Evolutionary conservation across 30 jellyfish, hydroid and myxozoan species (phyloP).

Genomic region (Nemopilema nomurai): DNA sequence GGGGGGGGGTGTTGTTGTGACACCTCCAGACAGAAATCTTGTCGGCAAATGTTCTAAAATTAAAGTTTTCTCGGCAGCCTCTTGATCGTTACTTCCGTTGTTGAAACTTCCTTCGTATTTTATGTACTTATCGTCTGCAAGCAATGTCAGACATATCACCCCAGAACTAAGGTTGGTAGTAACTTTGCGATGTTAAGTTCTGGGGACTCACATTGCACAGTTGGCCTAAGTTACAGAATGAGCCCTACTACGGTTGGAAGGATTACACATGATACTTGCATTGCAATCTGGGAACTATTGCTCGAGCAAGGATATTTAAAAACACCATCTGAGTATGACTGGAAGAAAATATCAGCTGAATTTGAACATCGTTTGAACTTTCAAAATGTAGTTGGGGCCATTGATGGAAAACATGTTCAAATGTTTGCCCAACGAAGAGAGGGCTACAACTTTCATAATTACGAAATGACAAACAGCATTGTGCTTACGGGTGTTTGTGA

Average conservation of each 20-base stretch:
- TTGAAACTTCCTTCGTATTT: too few relatives aligned
- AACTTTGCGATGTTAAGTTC: not conserved
- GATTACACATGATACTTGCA: conserved; percentile 17
- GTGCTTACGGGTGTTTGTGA: conserved; percentile 59
- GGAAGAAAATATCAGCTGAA: conserved; percentile 20
- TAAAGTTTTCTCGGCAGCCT: too few relatives aligned
- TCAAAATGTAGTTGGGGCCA: conserved; percentile 40
- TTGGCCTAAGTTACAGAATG: conserved; percentile 53
- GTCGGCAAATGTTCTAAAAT: too few relatives aligned
- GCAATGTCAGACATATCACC: not conserved
- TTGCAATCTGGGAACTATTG: conserved; percentile 33
- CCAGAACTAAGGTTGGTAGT: not conserved
- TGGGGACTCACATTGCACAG: conserved; percentile 66
- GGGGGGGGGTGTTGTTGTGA: too few relatives aligned
- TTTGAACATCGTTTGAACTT: conserved; percentile 35
- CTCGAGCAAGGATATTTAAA: not conserved
- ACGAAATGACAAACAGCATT: conserved; percentile 52
- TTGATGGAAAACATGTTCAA: conserved; percentile 57
- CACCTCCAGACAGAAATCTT: too few relatives aligned
- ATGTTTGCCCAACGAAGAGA: conserved; percentile 38
- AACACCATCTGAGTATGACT: conserved; percentile 24
- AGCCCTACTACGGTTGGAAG: conserved; percentile 37
- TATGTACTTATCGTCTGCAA: too few relatives aligned
- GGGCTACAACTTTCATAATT: conserved; percentile 24
- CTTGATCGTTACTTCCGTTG: too few relatives aligned